These are phyloP conservation scores for Synergus laeviventris DNA, from an alignment of 2,888 invertebrate genomes.

Conservation along the genomic window DNA sequence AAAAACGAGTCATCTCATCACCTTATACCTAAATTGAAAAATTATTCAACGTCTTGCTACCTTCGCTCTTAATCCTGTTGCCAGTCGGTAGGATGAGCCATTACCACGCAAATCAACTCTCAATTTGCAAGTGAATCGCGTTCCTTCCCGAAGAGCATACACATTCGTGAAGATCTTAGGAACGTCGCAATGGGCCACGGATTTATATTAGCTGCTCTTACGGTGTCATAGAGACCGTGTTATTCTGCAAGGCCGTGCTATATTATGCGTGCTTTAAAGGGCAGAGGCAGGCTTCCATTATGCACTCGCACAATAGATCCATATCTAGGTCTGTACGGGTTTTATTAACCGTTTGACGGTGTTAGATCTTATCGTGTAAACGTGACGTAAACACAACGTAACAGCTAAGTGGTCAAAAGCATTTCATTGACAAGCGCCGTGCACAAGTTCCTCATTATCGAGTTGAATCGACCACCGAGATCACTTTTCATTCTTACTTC, in stretches of 20 bases:
- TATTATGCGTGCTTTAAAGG: slow-evolving; percentile 60
- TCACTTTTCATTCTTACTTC: not conserved
- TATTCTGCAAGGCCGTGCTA: slow-evolving; percentile 60
- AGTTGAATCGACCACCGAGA: not conserved
- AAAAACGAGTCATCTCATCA: not conserved
- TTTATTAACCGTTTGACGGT: slow-evolving; percentile 69
- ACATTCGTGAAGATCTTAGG: slow-evolving; percentile 14
- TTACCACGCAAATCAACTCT: slow-evolving; percentile 51
- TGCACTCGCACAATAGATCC: slow-evolving; percentile 65
- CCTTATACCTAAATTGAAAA: slow-evolving; percentile 7
- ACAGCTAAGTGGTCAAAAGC: slow-evolving; percentile 14
- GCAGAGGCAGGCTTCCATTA: slow-evolving; percentile 61
- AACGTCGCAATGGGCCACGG: not conserved
- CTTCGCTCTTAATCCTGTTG: not conserved
- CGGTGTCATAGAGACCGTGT: slow-evolving; percentile 53
- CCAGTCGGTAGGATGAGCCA: slow-evolving; percentile 46
- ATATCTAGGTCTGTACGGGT: slow-evolving; percentile 67
- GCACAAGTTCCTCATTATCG: slow-evolving; percentile 6
- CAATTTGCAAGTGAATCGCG: slow-evolving; percentile 51
- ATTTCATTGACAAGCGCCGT: slow-evolving; percentile 18
- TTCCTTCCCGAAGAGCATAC: slow-evolving; percentile 33
- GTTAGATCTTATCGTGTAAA: slow-evolving; percentile 62
- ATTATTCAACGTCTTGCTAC: slow-evolving; percentile 11
- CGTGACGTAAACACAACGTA: slow-evolving; percentile 61
- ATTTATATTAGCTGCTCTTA: slow-evolving; percentile 40